Conservation (phyloP, 2,888 invertebrate genomes). For the Onchidella celtica region DNA sequence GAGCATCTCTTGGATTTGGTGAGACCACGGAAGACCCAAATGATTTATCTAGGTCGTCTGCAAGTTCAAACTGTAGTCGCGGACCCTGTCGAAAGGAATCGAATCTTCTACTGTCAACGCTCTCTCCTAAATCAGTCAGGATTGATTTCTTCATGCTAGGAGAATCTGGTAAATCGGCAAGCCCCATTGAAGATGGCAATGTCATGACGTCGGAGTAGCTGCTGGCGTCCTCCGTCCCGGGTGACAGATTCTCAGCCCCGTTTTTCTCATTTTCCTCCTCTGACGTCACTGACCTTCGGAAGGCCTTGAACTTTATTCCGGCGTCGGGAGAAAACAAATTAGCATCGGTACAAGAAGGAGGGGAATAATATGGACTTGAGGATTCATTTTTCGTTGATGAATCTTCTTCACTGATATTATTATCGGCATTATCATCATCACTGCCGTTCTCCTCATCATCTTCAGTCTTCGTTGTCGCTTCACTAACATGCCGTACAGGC, state of each 20-base stretch:
- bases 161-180: conserved; percentile 6
- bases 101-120: not conserved
- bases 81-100: not conserved
- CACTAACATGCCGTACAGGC: not conserved
- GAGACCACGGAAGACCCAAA: not conserved
- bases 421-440: no score
- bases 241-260: not conserved
- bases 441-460: not conserved
- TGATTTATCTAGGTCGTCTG: not conserved
- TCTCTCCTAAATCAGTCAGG: not conserved
- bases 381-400: not conserved
- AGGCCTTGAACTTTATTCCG: not conserved
- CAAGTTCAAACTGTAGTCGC: not conserved
- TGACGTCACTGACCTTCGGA: conserved; percentile 15
- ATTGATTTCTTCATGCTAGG: not conserved
- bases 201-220: conserved; percentile 8
- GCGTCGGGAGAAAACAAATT: not conserved
- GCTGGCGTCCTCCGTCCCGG: not conserved
- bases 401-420: not conserved
- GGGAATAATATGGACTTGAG: not conserved
- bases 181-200: not conserved
- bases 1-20: not conserved
- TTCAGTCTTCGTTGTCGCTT: not conserved
- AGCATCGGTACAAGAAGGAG: not conserved
- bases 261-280: conserved; percentile 18